Evolutionary conservation across 2,888 invertebrate genomes (phyloP).

Genomic region (Cynaeus angustus): DNA sequence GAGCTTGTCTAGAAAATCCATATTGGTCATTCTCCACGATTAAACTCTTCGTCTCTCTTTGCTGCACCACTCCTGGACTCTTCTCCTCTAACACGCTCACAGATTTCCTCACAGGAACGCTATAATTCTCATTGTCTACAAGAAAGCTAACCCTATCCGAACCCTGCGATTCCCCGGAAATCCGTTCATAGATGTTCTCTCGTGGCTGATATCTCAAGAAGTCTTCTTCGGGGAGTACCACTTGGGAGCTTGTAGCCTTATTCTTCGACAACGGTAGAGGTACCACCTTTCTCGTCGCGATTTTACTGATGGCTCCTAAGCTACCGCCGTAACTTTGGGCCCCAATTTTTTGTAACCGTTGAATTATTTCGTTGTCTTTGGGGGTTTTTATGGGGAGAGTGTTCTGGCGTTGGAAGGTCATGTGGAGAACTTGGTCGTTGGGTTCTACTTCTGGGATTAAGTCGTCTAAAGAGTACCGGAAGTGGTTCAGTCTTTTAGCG

Average conservation of each 20-base stretch:
- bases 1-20: conserved; percentile 43
- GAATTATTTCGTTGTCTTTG: conserved; percentile 58
- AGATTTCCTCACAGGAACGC: conserved; percentile 39
- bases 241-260: neutral
- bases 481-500: conserved; percentile 64
- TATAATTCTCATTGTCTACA: conserved; percentile 53
- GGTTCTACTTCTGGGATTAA: conserved; percentile 45
- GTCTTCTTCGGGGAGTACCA: conserved; percentile 9
- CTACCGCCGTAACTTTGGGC: conserved; percentile 65
- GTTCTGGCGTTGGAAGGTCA: conserved; percentile 52
- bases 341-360: conserved; percentile 64
- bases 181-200: conserved; percentile 53
- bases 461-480: conserved; percentile 70
- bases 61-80: neutral
- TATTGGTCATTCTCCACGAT: conserved; percentile 59
- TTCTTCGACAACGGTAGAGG: neutral
- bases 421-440: conserved; percentile 26
- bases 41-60: conserved; percentile 35
- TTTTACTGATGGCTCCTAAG: conserved; percentile 55
- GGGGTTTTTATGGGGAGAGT: conserved; percentile 50
- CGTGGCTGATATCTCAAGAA: neutral
- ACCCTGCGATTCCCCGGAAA: conserved; percentile 44
- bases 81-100: neutral
- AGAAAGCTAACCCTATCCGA: conserved; percentile 46
- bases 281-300: conserved; percentile 23